Evolutionary conservation across 1,140 invertebrate species (phyloP), one percentile per base, ranked within the genome.

Genomic region (Acromyrmex heyeri): DNA sequence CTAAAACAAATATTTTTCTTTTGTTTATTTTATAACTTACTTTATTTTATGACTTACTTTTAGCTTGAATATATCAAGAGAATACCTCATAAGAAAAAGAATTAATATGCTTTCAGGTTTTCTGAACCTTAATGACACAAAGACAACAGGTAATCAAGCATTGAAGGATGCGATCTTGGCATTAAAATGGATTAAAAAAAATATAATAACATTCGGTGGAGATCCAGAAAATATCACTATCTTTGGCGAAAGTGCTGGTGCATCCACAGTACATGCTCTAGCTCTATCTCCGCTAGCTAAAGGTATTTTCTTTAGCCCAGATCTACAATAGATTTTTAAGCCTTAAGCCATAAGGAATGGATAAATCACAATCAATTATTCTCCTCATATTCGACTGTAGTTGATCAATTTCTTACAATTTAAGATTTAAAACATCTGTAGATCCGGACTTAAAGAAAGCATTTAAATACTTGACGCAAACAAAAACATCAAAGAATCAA

Each of bases 121-220:
- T 88, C 91, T 97, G 4, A 96, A 96, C 14, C 91, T 96, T 3
- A 95, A 96, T 61, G 95, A 95, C 86, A 21, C 21, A 21, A 21
- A 21, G 79, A 96, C 96, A 69, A 95, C 97, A 0, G 96, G 97
- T 65, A 96, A 97, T 95, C 97, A 96, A 91, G 97, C 96, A 0
- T 92, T 97, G 1, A 96, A 97, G 91, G 96, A 96, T 91, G 94
- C 95, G 70, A 86, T 92, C 24, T 90, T 94, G 34, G 94, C 91
- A 2, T 76, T 96, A 21, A 89, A 91, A 65, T 96, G 95, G 95
- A 88, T 96, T 1, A 61, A 94, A 87, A 82, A 92, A 88, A 92
- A 96, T 94, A 92, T 94, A 92, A n/a, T 73, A 3, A n/a, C 69
- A 6, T 94, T 95, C n/a, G 88, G 92, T 21, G 92, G 92, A 7